Conservation (phyloP, 2,888 invertebrate genomes). For the Rhyacophila evoluta region DNA sequence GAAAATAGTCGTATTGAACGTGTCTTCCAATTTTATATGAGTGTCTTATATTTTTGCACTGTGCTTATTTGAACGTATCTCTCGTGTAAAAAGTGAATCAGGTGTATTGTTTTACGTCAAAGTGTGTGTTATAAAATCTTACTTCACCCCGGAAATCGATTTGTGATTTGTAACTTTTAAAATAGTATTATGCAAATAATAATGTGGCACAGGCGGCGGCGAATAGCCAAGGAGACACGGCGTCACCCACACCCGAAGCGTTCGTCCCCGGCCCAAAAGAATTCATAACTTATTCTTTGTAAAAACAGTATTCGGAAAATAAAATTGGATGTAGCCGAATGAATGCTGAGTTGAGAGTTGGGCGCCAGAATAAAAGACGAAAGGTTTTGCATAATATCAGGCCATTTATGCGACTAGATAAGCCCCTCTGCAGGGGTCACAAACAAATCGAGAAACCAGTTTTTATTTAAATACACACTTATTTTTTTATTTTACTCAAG, state of each 20-base stretch:
- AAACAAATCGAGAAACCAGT: not conserved
- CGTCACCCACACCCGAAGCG: constrained; percentile 25
- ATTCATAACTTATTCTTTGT: constrained; percentile 53
- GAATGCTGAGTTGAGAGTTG: constrained; percentile 27
- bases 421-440: constrained; percentile 32
- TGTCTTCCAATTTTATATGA: too few relatives aligned
- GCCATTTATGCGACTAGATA: constrained; percentile 52
- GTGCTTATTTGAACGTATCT: too few relatives aligned
- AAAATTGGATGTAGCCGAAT: constrained; percentile 29
- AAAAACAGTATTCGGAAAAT: constrained; percentile 52
- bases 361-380: constrained; percentile 47
- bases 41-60: too few relatives aligned
- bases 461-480: too few relatives aligned
- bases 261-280: constrained; percentile 34
- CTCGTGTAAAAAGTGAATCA: too few relatives aligned
- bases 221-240: not conserved
- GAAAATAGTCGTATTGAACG: too few relatives aligned
- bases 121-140: too few relatives aligned
- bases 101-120: too few relatives aligned
- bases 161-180: too few relatives aligned
- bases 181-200: not conserved
- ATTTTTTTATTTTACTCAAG: too few relatives aligned
- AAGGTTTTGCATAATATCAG: constrained; percentile 54
- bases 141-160: not conserved
- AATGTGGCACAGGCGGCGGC: not conserved